phyloP scores from a whole-genome alignment of 2,797 vertebrate species.

The Xerus rutilus region DNA sequence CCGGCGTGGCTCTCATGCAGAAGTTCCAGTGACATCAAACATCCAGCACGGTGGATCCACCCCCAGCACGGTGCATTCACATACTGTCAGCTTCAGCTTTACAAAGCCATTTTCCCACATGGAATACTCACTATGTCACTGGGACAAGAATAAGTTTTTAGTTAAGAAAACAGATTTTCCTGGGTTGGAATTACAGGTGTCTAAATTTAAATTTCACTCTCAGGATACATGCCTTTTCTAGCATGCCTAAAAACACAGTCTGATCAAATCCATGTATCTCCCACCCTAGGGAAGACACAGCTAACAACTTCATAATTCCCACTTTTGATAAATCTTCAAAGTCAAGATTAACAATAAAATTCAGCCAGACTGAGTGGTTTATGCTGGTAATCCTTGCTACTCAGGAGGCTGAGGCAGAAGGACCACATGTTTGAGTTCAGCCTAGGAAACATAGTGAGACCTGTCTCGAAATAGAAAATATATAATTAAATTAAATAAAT shows the following conservation, averaged over 20 bases:
- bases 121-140: not conserved
- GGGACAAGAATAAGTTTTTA: constrained; percentile 45
- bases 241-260: constrained; percentile 32
- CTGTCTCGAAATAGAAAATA: not conserved
- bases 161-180: constrained; percentile 30
- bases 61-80: not conserved
- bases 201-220: constrained; percentile 49
- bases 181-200: constrained; percentile 55
- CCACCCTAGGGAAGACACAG: constrained; percentile 56
- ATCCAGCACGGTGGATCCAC: not conserved
- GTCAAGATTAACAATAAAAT: constrained; percentile 68
- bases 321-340: constrained; percentile 62
- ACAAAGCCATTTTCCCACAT: not conserved
- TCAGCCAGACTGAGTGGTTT: not conserved
- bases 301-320: constrained; percentile 62
- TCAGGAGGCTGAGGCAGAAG: not conserved
- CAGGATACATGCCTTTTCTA: constrained; percentile 26
- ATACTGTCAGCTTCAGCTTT: not conserved
- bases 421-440: not conserved
- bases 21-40: not conserved
- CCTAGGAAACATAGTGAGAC: not conserved
- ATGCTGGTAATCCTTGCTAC: not conserved
- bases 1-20: not conserved
- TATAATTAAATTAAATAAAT: constrained; percentile 15
- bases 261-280: constrained; percentile 69